These are phyloP conservation scores for Eulemur macaco DNA, from an alignment of 2,113 vertebrate species.

Conservation along the genomic window DNA sequence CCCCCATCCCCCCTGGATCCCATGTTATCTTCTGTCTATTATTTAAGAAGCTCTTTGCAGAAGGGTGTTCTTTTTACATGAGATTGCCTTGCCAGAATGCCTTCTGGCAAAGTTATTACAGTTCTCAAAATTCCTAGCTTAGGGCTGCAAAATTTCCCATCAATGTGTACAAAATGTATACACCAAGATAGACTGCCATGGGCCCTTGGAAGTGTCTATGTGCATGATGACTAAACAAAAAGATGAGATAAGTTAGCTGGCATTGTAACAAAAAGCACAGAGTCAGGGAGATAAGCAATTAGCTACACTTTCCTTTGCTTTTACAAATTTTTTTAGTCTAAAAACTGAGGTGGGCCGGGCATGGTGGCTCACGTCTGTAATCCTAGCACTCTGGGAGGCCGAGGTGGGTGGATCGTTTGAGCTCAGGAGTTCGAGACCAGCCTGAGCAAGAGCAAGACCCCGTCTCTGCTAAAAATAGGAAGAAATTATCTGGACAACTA, in stretches of 20 bases:
- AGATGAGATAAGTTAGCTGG: background rate
- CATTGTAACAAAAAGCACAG: background rate
- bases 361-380: no score
- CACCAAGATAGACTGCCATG: background rate
- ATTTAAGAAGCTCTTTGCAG: background rate
- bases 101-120: conserved; percentile 1
- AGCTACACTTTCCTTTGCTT: background rate
- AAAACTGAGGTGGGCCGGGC: no score
- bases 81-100: background rate
- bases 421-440: no score
- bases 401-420: no score
- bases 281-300: background rate
- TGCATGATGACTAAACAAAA: background rate
- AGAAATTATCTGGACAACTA: no score
- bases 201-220: background rate
- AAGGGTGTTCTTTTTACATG: background rate
- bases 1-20: background rate
- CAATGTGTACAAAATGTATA: background rate
- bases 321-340: background rate
- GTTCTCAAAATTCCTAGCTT: background rate
- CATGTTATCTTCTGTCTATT: background rate
- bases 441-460: no score
- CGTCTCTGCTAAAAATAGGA: no score
- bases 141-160: background rate
- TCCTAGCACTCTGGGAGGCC: no score